phyloP scores from a whole-genome alignment of 2,888 invertebrate species.

The Synanthedon andrenaeformis region DNA sequence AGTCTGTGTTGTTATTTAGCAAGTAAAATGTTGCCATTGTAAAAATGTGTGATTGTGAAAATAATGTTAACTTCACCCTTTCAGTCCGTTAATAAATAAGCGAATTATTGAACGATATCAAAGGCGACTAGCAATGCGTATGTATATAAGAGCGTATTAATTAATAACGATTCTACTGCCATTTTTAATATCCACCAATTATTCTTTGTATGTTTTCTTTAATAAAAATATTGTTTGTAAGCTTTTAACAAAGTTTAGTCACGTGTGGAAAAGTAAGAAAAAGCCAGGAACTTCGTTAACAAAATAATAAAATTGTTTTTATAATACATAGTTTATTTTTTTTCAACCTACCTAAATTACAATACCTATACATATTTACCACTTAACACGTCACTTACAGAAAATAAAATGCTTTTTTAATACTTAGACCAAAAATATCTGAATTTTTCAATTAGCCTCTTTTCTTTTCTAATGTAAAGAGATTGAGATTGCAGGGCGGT shows the following conservation, averaged over 20 bases:
- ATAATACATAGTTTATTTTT: neutral
- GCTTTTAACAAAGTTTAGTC: neutral
- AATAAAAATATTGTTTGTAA: neutral
- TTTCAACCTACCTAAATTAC: neutral
- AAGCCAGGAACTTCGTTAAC: constrained; percentile 1
- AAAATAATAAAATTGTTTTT: constrained; percentile 3
- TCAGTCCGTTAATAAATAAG: neutral
- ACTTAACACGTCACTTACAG: too few relatives aligned
- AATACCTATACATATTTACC: too few relatives aligned
- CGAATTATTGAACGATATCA: constrained; percentile 1
- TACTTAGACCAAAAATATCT: too few relatives aligned
- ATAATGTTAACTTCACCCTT: neutral
- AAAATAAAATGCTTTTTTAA: too few relatives aligned
- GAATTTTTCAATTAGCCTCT: too few relatives aligned
- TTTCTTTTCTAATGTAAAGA: too few relatives aligned
- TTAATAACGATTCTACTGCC: neutral
- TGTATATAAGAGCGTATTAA: neutral
- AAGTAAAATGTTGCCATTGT: too few relatives aligned
- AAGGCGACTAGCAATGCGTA: constrained; percentile 5
- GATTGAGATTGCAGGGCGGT: too few relatives aligned
- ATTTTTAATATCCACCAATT: neutral
- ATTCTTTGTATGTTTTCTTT: too few relatives aligned
- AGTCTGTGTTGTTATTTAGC: too few relatives aligned
- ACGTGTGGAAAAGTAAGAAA: neutral
- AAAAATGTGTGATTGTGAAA: too few relatives aligned